These are phyloP conservation scores for Entelurus aequoreus DNA, from an alignment of 2,113 vertebrate species.

Conservation along the genomic window DNA sequence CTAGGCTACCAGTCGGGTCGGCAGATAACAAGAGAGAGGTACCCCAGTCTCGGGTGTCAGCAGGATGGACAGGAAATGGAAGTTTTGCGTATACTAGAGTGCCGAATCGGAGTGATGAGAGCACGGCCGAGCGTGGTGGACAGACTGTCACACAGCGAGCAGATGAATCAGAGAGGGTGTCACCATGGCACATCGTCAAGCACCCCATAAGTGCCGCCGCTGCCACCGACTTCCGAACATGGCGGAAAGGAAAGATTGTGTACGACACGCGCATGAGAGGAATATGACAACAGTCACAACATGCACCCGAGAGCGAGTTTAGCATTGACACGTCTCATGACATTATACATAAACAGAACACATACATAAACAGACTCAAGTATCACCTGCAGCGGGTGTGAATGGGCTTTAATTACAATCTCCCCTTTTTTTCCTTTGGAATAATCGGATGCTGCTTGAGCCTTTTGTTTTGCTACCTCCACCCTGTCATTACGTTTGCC, in stretches of 20 bases:
- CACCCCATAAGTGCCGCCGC: conserved; percentile 34
- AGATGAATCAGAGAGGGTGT: conserved; percentile 62
- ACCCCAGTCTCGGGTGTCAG: conserved; percentile 26
- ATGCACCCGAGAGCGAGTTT: conserved; percentile 15
- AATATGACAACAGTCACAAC: conserved; percentile 19
- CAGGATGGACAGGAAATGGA: conserved; percentile 39
- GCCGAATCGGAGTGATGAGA: conserved; percentile 47
- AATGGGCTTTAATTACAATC: conserved; percentile 54
- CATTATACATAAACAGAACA: neutral
- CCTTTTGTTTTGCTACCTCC: conserved; percentile 26
- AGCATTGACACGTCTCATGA: conserved; percentile 8
- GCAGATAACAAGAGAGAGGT: conserved; percentile 46
- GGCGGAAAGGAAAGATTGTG: conserved; percentile 37
- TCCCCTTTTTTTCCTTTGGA: conserved; percentile 31
- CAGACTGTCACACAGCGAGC: conserved; percentile 57
- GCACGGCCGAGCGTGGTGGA: conserved; percentile 49
- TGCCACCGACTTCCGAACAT: conserved; percentile 47
- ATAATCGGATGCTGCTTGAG: conserved; percentile 11
- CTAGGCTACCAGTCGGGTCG: conserved; percentile 33
- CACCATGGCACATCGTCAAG: conserved; percentile 56
- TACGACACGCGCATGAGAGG: conserved; percentile 16
- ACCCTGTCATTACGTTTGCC: conserved; percentile 31
- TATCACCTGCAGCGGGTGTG: conserved; percentile 28
- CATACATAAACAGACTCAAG: conserved; percentile 24
- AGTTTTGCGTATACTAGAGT: conserved; percentile 40